Conservation (phyloP, 2,113 vertebrate species). For the Rousettus leschenaultii region DNA sequence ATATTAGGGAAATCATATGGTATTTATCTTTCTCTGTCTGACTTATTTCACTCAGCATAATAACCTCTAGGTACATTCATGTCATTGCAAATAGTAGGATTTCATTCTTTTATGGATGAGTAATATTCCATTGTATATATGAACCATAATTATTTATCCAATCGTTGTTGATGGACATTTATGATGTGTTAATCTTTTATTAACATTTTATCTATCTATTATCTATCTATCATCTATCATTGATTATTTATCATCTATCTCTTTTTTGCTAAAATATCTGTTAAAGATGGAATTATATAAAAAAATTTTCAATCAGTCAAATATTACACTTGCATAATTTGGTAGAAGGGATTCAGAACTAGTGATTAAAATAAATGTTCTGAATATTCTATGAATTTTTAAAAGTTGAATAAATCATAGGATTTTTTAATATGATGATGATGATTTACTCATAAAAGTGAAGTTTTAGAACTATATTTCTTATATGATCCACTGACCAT, state of each 20-base stretch:
- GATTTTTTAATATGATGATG: constrained; percentile 15
- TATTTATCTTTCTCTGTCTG: too few relatives aligned
- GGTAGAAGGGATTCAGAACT: constrained; percentile 5
- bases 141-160: too few relatives aligned
- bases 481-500: background rate
- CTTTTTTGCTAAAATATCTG: background rate
- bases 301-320: constrained; percentile 29
- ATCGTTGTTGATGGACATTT: too few relatives aligned
- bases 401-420: constrained; percentile 30
- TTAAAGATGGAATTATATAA: background rate
- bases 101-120: too few relatives aligned
- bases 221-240: background rate
- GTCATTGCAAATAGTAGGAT: too few relatives aligned
- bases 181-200: background rate
- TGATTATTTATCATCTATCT: background rate
- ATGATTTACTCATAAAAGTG: constrained; percentile 5
- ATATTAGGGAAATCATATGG: too few relatives aligned
- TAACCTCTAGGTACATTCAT: too few relatives aligned
- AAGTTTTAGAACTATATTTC: background rate
- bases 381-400: constrained; percentile 51
- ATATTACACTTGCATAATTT: constrained; percentile 42
- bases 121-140: too few relatives aligned
- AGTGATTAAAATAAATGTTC: constrained; percentile 63
- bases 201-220: background rate
- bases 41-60: too few relatives aligned